Conservation (phyloP, 2,888 invertebrate genomes). For the Julus scanicus region DNA sequence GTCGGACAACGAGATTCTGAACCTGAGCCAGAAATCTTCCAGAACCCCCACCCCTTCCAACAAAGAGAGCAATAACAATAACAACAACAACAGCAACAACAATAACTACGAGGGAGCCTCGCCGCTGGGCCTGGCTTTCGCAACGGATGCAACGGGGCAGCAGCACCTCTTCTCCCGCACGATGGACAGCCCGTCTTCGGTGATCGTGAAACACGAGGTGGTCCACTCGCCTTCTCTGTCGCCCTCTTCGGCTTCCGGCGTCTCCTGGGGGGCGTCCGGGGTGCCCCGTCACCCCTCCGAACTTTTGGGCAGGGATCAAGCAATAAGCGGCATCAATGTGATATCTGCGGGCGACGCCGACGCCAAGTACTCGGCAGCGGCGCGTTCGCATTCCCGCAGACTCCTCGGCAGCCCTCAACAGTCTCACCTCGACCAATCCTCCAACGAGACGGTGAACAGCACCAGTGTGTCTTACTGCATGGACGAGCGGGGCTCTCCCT, state of each 20-base stretch:
- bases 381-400: slow-evolving; percentile 48
- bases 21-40: slow-evolving; percentile 78
- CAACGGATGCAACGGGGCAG: neutral
- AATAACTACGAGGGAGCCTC: slow-evolving; percentile 51
- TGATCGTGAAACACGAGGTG: slow-evolving; percentile 47
- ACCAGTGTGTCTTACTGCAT: slow-evolving; percentile 57
- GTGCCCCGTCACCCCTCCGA: neutral
- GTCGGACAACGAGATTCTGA: slow-evolving; percentile 77
- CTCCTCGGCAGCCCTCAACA: slow-evolving; percentile 50
- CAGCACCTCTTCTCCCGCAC: neutral
- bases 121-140: slow-evolving; percentile 44
- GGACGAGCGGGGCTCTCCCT: slow-evolving; percentile 57
- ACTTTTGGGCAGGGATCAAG: slow-evolving; percentile 51
- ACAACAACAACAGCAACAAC: slow-evolving; percentile 57
- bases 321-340: slow-evolving; percentile 52
- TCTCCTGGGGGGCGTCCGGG: neutral
- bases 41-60: slow-evolving; percentile 67
- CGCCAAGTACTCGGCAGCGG: slow-evolving; percentile 52
- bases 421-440: slow-evolving; percentile 56
- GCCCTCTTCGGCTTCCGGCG: slow-evolving; percentile 49
- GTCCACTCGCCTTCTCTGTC: slow-evolving; percentile 53
- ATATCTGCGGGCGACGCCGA: slow-evolving; percentile 32
- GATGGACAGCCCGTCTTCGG: slow-evolving; percentile 46
- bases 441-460: slow-evolving; percentile 58
- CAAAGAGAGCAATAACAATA: slow-evolving; percentile 58